Evolutionary conservation across 2,888 invertebrate species (phyloP), one percentile per base, ranked within the genome.

Genomic region (Apodemia hepburni): DNA sequence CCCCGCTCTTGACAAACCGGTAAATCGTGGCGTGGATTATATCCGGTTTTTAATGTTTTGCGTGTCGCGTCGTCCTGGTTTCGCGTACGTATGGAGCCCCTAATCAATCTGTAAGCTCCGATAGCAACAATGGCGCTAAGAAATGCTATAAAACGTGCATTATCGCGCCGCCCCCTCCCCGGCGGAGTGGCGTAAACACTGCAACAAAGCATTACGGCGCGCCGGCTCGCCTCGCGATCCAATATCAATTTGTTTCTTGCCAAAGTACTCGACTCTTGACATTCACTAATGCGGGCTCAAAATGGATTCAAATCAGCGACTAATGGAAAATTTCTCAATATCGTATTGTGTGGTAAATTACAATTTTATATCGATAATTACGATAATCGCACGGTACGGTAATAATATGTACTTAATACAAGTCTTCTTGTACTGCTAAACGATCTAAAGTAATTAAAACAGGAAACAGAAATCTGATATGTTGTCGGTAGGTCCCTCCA

Each of bases 41-140:
- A 33, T 33, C 9, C 9, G 3, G 38, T 12, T 12, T 38, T 38
- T 38, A 38, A 12, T 38, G 4, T 12, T 12, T 38, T 38, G 3
- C 38, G 38, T 38, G 12, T 38, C 12, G 38, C 12, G 38, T 38
- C 38, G 38, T 38, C 38, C 35, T 38, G 4, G 12, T 38, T 12
- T 51, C 22, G 1, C 22, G 12, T 22, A 18, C 12, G 0, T 5
- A 51, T 51, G 51, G 51, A 22, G 12, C 11, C 54, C 66, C 65
- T 65, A 64, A 61, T 64, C 62, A 65, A 69, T 69, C 72, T 70
- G 68, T 70, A 65, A 70, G 70, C 67, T 67, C 68, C 69, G 71
- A 70, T 71, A 69, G 71, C 70, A 71, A 73, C 72, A 74, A 73
- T 71, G 71, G 65, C 65, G 67, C 47, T 60, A 71, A 69, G 69